phyloP scores from a whole-genome alignment of 2,113 vertebrate genomes.

The Atractosteus spatula region DNA sequence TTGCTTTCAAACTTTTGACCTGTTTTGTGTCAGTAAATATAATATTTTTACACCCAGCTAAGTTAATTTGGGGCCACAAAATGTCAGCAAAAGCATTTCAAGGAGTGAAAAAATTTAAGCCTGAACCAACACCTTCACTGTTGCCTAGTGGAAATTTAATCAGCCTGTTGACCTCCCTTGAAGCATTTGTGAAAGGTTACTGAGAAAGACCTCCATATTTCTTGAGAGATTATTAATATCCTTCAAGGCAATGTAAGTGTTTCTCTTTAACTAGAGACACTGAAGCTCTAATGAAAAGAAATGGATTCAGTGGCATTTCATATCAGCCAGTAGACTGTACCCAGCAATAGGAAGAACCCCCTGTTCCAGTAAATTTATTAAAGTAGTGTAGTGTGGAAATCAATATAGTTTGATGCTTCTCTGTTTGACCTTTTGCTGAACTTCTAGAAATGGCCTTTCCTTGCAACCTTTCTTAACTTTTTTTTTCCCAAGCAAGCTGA shows the following conservation, averaged over 20 bases:
- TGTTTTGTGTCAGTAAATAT: no score
- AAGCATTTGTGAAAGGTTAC: neutral
- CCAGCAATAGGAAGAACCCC: neutral
- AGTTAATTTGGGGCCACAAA: no score
- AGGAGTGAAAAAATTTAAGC: no score
- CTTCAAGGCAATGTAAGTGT: neutral
- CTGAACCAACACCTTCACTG: no score
- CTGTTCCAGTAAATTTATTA: neutral
- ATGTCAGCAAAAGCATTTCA: no score
- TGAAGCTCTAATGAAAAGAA: neutral
- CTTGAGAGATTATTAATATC: neutral
- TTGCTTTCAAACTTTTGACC: no score
- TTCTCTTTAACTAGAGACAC: neutral
- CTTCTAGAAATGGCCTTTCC: no score
- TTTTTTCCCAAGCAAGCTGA: no score
- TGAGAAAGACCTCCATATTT: neutral
- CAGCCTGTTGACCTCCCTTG: neutral
- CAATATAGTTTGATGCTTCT: neutral
- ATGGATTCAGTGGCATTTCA: neutral
- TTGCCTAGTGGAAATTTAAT: neutral
- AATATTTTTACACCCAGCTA: no score
- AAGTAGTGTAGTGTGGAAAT: neutral
- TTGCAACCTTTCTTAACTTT: no score
- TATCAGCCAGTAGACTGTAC: neutral
- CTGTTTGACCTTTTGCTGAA: neutral